These are phyloP conservation scores for Lypha dubia DNA, from an alignment of 2,888 invertebrate genomes.

Conservation along the genomic window DNA sequence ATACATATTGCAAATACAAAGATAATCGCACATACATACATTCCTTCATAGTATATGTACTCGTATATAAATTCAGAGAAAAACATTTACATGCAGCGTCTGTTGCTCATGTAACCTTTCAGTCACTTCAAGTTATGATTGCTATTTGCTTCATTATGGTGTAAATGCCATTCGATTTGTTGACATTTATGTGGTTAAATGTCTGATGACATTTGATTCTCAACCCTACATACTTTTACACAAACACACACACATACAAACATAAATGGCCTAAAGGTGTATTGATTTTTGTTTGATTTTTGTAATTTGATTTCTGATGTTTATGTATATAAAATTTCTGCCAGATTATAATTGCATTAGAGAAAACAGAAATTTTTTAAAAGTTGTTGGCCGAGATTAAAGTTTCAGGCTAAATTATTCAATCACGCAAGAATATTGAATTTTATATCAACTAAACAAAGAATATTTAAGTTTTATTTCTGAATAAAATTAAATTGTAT, in stretches of 20 bases:
- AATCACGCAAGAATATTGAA: background rate
- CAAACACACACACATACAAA: conserved; percentile 8
- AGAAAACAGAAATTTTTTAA: conserved; percentile 1
- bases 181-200: conserved; percentile 59
- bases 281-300: conserved; percentile 56
- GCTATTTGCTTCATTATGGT: conserved; percentile 53
- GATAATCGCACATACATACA: background rate
- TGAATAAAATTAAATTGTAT: background rate
- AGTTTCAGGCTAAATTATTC: background rate
- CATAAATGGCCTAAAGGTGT: conserved; percentile 39
- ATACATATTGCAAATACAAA: background rate
- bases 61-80: background rate
- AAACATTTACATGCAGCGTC: background rate
- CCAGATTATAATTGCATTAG: conserved; percentile 50
- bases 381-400: background rate
- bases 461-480: no score
- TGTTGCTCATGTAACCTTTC: background rate
- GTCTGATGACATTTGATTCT: conserved; percentile 49
- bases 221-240: background rate
- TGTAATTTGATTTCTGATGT: conserved; percentile 38
- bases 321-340: conserved; percentile 32
- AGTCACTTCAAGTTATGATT: conserved; percentile 44
- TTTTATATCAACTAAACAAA: background rate
- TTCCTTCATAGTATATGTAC: background rate
- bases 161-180: conserved; percentile 62